Base-by-base conservation (phyloP, 2,888 invertebrate genomes). In the Platycheirus rosarum region DNA sequence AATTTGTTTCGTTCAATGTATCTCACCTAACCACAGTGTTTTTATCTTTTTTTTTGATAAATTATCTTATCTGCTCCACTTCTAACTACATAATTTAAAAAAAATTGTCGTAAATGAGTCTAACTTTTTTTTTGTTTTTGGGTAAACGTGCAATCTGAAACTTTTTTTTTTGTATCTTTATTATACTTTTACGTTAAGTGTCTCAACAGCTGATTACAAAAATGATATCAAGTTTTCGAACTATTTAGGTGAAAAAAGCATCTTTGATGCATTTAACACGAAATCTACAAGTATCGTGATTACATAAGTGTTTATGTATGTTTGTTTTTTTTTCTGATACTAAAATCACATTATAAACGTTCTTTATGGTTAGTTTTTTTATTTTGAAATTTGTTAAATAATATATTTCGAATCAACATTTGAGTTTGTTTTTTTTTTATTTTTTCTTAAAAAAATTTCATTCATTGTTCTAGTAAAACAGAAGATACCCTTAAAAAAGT, bases 161-260 rank as follows among this genome's bases (percentile, higher is more conserved):
- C 48, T 55, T 48, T 23, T 60, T 29, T n/a, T 13, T 26, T 29
- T 4, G 16, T 70, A 55, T 62, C 35, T 74, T 75, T 63, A 80
- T 66, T 70, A 63, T 48, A 29, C 49, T 66, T 70, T 57, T 48
- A 29, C 49, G 55, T 77, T 68, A 82, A 82, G 82, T 82, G 82
- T 82, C 82, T 82, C 82, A 82, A 82, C 82, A 82, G 77, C 82
- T 46, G 77, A 82, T 82, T 77, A 71, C 77, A 76, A 77, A 66
- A 37, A 37, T 46, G 26, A 48, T 69, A 69, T 35, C 62, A 48
- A 55, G 20, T 46, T 55, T 40, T 49, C 40, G 26, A 49, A 66
- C 62, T 51, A 16, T 32, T 18, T n/a, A 29, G n/a, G 11, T 49
- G 5, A 49, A 46, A 46, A 5, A 35, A 42, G 40, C 37, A 48